Evolutionary conservation across 2,888 invertebrate species (phyloP).

Genomic region (Anticlea derivata): DNA sequence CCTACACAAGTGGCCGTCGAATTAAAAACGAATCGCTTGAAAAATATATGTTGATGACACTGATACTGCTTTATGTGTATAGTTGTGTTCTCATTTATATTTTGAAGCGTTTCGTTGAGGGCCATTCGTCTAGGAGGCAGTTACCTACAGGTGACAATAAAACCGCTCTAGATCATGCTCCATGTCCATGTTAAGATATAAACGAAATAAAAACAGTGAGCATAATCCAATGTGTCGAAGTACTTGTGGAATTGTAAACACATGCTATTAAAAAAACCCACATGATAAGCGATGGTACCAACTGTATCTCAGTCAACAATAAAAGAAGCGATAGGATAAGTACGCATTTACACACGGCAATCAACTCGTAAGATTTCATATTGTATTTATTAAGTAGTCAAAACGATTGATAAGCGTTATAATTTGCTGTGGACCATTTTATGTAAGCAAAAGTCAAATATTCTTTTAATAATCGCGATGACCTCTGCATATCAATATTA

Average conservation of each 20-base stretch:
- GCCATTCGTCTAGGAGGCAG: conserved; percentile 7
- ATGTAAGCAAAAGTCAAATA: too few relatives aligned
- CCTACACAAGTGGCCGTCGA: conserved; percentile 11
- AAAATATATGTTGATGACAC: not conserved
- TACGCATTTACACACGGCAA: conserved; percentile 44
- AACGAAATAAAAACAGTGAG: conserved; percentile 51
- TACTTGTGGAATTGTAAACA: conserved; percentile 47
- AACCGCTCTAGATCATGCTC: conserved; percentile 46
- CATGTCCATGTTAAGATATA: conserved; percentile 44
- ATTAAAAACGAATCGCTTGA: conserved; percentile 24
- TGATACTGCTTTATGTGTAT: too few relatives aligned
- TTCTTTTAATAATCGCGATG: too few relatives aligned
- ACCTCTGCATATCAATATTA: too few relatives aligned
- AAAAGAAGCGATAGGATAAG: conserved; percentile 50
- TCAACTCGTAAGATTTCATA: not conserved
- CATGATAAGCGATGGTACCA: conserved; percentile 75
- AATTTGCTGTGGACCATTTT: too few relatives aligned
- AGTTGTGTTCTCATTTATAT: not conserved
- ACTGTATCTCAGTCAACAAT: conserved; percentile 49
- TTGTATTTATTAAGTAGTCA: not conserved
- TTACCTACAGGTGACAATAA: conserved; percentile 26
- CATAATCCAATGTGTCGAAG: conserved; percentile 52
- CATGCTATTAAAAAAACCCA: conserved; percentile 84
- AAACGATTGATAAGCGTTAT: conserved; percentile 6
- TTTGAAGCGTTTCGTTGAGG: not conserved